These are phyloP conservation scores for Merops nubicus DNA, from an alignment of 2,113 vertebrate genomes.

Conservation along the genomic window DNA sequence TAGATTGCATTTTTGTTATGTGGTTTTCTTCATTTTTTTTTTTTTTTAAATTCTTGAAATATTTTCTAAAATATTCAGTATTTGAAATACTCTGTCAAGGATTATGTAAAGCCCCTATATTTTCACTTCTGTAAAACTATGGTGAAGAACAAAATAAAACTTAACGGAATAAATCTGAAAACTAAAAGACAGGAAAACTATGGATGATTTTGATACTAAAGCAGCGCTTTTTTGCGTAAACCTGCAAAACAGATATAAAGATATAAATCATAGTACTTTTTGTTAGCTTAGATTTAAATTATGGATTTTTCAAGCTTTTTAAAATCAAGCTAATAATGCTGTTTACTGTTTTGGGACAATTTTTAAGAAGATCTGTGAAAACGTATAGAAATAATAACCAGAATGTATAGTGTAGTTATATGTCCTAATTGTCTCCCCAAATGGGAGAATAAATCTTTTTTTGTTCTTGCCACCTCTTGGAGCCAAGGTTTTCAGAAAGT, in stretches of 20 bases:
- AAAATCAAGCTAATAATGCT: conserved; percentile 12
- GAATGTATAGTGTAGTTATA: not conserved
- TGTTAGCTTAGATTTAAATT: not conserved
- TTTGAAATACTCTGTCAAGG: not conserved
- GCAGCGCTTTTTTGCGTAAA: not conserved
- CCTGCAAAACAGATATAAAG: not conserved
- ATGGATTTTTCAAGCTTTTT: conserved; percentile 6
- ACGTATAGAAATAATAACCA: conserved; percentile 28
- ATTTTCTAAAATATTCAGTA: not conserved
- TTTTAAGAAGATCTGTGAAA: conserved; percentile 31
- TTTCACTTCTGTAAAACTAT: not conserved
- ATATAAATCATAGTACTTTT: not conserved
- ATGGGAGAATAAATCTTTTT: not conserved
- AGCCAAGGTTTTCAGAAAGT: not conserved
- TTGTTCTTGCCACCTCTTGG: not conserved
- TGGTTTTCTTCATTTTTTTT: not conserved
- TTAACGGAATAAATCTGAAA: not conserved
- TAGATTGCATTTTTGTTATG: not conserved
- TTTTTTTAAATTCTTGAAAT: not conserved
- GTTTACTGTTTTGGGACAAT: not conserved
- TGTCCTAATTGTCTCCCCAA: not conserved
- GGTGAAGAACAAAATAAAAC: not conserved
- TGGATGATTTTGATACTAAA: not conserved
- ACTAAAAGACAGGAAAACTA: not conserved
- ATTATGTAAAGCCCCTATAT: not conserved